Conservation (phyloP, 2,113 vertebrate genomes). For the Nothobranchius kuhntae region DNA sequence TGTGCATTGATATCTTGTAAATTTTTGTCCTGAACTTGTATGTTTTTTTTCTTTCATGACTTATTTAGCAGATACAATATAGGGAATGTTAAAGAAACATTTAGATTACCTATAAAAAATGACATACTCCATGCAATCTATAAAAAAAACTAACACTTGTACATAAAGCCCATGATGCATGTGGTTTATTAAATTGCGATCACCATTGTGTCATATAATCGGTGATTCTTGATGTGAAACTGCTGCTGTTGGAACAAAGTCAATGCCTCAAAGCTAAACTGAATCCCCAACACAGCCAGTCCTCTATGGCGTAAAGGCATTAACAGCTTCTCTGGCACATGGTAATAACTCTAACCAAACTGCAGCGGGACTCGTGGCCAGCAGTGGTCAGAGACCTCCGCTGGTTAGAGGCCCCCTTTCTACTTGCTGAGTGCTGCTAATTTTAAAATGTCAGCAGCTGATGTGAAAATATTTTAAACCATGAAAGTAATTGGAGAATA, state of each 20-base stretch:
- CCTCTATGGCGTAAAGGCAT: conserved; percentile 60
- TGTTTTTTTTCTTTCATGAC: too few species aligned
- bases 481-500: conserved; percentile 19
- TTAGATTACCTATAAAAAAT: conserved; percentile 16
- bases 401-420: conserved; percentile 14
- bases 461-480: conserved; percentile 21
- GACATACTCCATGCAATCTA: conserved; percentile 46
- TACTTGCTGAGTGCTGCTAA: conserved; percentile 27
- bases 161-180: conserved; percentile 29
- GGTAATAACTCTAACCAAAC: conserved; percentile 57
- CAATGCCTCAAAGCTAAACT: conserved; percentile 63
- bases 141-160: conserved; percentile 55
- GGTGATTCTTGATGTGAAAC: conserved; percentile 44
- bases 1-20: too few species aligned
- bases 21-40: too few species aligned
- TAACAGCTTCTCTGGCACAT: conserved; percentile 57
- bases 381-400: conserved; percentile 25
- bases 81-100: conserved; percentile 4
- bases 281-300: conserved; percentile 41
- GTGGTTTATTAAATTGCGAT: conserved; percentile 50
- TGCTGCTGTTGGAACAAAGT: conserved; percentile 56
- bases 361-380: conserved; percentile 36
- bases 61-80: neutral
- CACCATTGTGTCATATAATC: conserved; percentile 39
- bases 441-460: conserved; percentile 38